phyloP scores from a whole-genome alignment of 30 jellyfish, hydroid and myxozoan genomes.

The Pelagia noctiluca region DNA sequence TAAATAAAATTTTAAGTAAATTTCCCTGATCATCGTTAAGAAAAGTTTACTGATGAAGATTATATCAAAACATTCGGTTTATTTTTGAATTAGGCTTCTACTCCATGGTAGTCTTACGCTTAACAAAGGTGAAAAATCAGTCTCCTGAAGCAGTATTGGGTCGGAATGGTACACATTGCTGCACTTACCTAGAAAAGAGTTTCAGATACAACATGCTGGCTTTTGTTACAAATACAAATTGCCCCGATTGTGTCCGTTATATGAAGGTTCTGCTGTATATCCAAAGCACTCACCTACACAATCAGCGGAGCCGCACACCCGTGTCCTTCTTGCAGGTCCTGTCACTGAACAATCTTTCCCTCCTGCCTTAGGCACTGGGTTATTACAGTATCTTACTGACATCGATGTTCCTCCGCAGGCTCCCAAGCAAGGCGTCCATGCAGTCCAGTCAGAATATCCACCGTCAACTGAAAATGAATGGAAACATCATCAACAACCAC shows the following conservation, averaged over 20 bases:
- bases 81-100: too few relatives aligned
- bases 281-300: conserved; percentile 48
- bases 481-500: not conserved
- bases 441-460: conserved; percentile 76
- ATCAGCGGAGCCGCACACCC: conserved; percentile 49
- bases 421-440: conserved; percentile 72
- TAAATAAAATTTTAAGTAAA: too few relatives aligned
- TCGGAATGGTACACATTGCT: not conserved
- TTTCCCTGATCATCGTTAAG: too few relatives aligned
- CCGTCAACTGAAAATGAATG: conserved; percentile 41
- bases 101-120: too few relatives aligned
- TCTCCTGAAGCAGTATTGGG: not conserved
- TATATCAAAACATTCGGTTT: too few relatives aligned
- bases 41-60: too few relatives aligned
- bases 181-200: not conserved
- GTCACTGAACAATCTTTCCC: conserved; percentile 70
- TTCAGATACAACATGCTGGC: too few relatives aligned
- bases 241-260: not conserved
- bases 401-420: conserved; percentile 76
- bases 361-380: conserved; percentile 73
- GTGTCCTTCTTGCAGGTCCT: conserved; percentile 75
- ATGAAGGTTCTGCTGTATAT: not conserved
- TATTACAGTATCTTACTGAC: conserved; percentile 66
- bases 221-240: not conserved
- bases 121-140: not conserved